These are phyloP conservation scores for Drosophila ohnishii DNA, from an alignment of 1,140 invertebrate species.

Conservation along the genomic window DNA sequence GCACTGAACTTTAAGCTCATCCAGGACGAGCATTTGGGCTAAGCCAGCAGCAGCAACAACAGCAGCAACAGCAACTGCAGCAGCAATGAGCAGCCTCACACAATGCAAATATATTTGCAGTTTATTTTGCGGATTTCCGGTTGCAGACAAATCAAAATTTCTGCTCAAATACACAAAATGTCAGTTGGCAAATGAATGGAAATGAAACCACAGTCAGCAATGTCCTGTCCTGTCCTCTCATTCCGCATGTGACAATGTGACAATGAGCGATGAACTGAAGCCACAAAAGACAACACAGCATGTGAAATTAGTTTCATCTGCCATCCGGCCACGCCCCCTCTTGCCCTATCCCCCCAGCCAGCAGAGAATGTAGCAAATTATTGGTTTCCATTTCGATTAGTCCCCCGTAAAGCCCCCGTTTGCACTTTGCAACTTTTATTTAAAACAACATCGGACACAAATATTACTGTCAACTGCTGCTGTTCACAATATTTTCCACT, in stretches of 20 bases:
- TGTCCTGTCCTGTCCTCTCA: slow-evolving; percentile 25
- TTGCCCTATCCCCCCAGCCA: not conserved
- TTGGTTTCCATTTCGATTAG: slow-evolving; percentile 56
- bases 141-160: slow-evolving; percentile 81
- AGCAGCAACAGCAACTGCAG: slow-evolving; percentile 2
- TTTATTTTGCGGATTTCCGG: slow-evolving; percentile 79
- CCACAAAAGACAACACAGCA: slow-evolving; percentile 74
- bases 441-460: slow-evolving; percentile 45
- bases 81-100: slow-evolving; percentile 6
- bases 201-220: slow-evolving; percentile 65
- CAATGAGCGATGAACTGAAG: slow-evolving; percentile 71
- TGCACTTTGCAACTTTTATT: slow-evolving; percentile 53
- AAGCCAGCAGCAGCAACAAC: slow-evolving; percentile 11
- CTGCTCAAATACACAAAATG: slow-evolving; percentile 71
- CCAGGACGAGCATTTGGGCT: slow-evolving; percentile 46
- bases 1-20: slow-evolving; percentile 63
- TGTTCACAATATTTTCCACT: slow-evolving; percentile 50
- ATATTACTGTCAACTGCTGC: slow-evolving; percentile 52
- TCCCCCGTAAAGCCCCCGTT: not conserved
- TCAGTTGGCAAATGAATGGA: slow-evolving; percentile 68
- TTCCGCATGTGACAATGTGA: slow-evolving; percentile 61
- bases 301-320: slow-evolving; percentile 70
- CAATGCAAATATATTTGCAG: slow-evolving; percentile 74
- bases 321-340: slow-evolving; percentile 8
- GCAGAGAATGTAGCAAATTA: slow-evolving; percentile 48